Base-by-base conservation (phyloP, 1,140 invertebrate genomes). In the Mycetomoellerius zeteki region DNA sequence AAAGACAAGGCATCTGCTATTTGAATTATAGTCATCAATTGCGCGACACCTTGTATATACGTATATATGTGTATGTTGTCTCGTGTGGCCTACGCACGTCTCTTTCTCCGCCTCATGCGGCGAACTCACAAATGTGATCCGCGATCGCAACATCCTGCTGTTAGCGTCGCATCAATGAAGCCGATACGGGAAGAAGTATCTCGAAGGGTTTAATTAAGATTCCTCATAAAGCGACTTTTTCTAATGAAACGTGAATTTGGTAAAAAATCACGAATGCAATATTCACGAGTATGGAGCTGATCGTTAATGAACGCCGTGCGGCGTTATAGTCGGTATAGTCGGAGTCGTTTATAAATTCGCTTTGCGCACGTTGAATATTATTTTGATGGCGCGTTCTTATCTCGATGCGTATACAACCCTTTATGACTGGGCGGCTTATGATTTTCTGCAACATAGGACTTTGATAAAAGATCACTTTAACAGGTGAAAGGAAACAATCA, bases 101-200 rank as follows among this genome's bases (percentile, higher is more conserved):
- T 82, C 54, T 60, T 43, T 81, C 56, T n/a, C n/a, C n/a, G 4
- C 4, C 10, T n/a, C 60, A 12, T 47, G 43, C 21, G 33, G 33
- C 65, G 12, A 56, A 54, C 56, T 75, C 33, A 33, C 33, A 54
- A 47, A 62, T 47, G n/a, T 54, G 69, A 69, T 86, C 52, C 69
- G 33, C 60, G 71, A 78, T 78, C 69, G 37, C 24, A 54, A 56
- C 27, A 12, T 47, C 27, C 71, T 19, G n/a, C 19, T 24, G 62
- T 4, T 75, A 24, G 37, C 10, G 43, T 60, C 50, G 69, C 64
- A 90, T 90, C 89, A 87, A 90, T 90, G 89, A 87, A 78, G 67
- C 33, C 5, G 24, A 85, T 65, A 60, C 62, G 6, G 24, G n/a
- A 33, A 37, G 37, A 75, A 3, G 10, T n/a, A 72, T 12, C 14